phyloP scores from a whole-genome alignment of 35 echinoderm and acorn worm species.

The Anneissia japonica region DNA sequence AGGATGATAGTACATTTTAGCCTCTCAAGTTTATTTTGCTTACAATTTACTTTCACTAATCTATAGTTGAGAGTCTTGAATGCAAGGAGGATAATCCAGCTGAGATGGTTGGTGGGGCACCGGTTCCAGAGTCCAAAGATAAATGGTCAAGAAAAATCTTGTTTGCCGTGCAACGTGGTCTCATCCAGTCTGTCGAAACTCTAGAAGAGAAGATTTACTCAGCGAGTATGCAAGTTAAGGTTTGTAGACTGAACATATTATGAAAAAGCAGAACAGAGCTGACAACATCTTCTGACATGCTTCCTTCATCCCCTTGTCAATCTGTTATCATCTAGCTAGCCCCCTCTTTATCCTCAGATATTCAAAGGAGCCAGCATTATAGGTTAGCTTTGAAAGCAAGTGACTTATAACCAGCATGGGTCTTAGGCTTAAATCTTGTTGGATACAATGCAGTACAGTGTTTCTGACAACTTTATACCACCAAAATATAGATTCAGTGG shows the following conservation, averaged over 20 bases:
- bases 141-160: conserved; percentile 43
- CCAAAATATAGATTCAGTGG: too few relatives aligned
- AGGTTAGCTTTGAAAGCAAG: too few relatives aligned
- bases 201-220: conserved; percentile 87
- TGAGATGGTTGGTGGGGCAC: neutral
- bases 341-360: too few relatives aligned
- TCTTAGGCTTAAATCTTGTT: too few relatives aligned
- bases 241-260: neutral
- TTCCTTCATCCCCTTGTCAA: too few relatives aligned
- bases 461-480: too few relatives aligned
- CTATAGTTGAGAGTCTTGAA: neutral
- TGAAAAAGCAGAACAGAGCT: neutral
- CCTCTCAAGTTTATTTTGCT: too few relatives aligned
- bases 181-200: conserved; percentile 61
- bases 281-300: neutral
- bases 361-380: too few relatives aligned
- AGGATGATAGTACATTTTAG: too few relatives aligned
- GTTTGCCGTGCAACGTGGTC: conserved; percentile 49
- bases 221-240: conserved; percentile 92
- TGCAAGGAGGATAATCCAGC: neutral
- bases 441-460: too few relatives aligned
- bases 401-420: too few relatives aligned
- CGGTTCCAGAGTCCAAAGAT: conserved; percentile 11
- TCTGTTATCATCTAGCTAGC: too few relatives aligned
- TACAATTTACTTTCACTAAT: neutral